Evolutionary conservation across 2,113 vertebrate species (phyloP).

Genomic region (Tupaia chinensis): DNA sequence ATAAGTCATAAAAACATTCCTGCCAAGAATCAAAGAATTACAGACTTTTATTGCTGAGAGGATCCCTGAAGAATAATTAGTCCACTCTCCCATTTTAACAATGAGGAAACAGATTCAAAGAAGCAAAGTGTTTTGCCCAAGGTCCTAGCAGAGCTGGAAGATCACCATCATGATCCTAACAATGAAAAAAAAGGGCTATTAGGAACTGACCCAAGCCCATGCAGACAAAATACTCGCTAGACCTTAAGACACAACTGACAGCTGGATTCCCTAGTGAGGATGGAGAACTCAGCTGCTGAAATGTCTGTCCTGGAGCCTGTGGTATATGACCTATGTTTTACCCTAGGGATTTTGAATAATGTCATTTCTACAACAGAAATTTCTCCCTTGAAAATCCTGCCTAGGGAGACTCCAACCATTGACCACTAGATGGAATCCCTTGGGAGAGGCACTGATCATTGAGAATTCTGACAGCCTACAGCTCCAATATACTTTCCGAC

Average conservation of each 20-base stretch:
- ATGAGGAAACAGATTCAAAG: background rate
- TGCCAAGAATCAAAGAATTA: constrained; percentile 18
- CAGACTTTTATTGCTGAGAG: background rate
- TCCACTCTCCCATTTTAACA: background rate
- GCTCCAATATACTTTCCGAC: background rate
- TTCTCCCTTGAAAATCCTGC: background rate
- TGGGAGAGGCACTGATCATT: background rate
- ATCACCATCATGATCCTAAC: background rate
- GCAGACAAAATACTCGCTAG: background rate
- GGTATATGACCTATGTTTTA: too few species aligned
- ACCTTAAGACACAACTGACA: background rate
- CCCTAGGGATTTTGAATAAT: background rate
- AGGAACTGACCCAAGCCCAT: background rate
- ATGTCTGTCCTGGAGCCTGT: background rate
- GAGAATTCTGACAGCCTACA: background rate
- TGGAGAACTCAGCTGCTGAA: background rate
- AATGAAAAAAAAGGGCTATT: background rate
- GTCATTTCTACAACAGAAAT: background rate
- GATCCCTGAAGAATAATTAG: background rate
- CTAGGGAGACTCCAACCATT: background rate
- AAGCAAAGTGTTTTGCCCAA: background rate
- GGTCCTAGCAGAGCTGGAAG: background rate
- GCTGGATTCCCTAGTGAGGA: background rate
- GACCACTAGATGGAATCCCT: background rate
- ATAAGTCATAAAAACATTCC: constrained; percentile 8